Evolutionary conservation across 2,113 vertebrate species (phyloP), one percentile per base, ranked within the genome.

Genomic region (Sisor rabdophorus): DNA sequence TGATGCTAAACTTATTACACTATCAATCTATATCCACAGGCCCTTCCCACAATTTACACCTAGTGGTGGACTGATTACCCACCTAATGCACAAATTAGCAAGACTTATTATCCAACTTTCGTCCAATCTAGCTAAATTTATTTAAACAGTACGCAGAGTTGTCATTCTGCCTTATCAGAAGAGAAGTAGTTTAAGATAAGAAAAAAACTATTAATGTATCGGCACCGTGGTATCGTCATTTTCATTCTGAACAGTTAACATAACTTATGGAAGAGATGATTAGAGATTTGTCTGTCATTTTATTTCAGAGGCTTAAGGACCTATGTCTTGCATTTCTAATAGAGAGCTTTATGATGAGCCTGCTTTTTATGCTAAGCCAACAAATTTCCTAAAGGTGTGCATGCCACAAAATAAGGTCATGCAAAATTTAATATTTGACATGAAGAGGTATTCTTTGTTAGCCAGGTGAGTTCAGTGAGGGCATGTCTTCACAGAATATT

Each of bases 191-290:
- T n/a, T n/a, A n/a, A n/a, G n/a, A n/a, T n/a, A n/a, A n/a, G n/a
- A n/a, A n/a, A n/a, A n/a, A n/a, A n/a, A 72, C 24, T 44, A 36
- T 22, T 20, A 22, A 15, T 63, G 26, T 48, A 9, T 67, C 48
- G 64, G n/a, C 36, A 65, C 22, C 7, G 15, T 22, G 40, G 4
- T 44, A 44, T 44, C 5, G 22, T 54, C 58, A 4, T 52, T 75
- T 81, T 68, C 69, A 70, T 79, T 52, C 81, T 68, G 69, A 75
- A 70, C 76, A 76, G 64, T 75, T 77, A 60, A 32, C 52, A 74
- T 71, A 75, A 56, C 61, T 65, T 59, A 59, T 47, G 52, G 68
- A 80, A 71, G 54, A 44, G 19, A 17, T 73, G 61, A 73, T 71
- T 59, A 26, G 53, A 63, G 75, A 78, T 75, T 50, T 48, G 47